A percentile compares a stretch with the other conserved stretches of the same genome.
Evolutionary conservation across 2,888 invertebrate genomes (phyloP).

Genomic region (Phrixothrix hirtus): DNA sequence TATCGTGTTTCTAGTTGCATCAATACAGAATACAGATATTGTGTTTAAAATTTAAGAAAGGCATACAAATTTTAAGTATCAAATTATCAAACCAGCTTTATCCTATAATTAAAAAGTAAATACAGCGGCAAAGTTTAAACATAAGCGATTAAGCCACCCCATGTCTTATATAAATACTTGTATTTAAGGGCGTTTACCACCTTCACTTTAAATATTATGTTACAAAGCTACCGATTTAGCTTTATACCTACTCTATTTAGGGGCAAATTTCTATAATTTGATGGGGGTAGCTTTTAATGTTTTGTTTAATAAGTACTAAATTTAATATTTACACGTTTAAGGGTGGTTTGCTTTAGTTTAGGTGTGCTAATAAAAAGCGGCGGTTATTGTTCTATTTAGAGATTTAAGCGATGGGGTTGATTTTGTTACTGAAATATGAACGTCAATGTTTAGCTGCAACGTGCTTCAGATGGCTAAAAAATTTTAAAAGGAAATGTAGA

Average conservation of each 20-base stretch:
- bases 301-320: constrained; percentile 22
- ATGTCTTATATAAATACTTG: constrained; percentile 19
- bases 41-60: too few relatives aligned
- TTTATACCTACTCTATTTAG: constrained; percentile 16
- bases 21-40: too few relatives aligned
- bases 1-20: too few relatives aligned
- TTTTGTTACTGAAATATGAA: constrained; percentile 1
- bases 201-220: constrained; percentile 29
- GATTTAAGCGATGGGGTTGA: constrained; percentile 8
- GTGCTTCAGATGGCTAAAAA: too few relatives aligned
- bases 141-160: constrained; percentile 23
- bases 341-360: constrained; percentile 27
- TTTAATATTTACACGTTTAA: constrained; percentile 27
- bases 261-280: constrained; percentile 14
- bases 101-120: constrained; percentile 21
- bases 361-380: constrained; percentile 26
- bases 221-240: constrained; percentile 31
- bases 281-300: constrained; percentile 19
- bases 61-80: too few relatives aligned
- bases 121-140: constrained; percentile 24
- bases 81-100: constrained; percentile 1
- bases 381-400: constrained; percentile 7
- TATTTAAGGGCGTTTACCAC: constrained; percentile 26
- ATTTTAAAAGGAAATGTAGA: constrained; percentile 9
- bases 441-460: too few relatives aligned